These are phyloP conservation scores for Epinephelus fuscoguttatus DNA, from an alignment of 2,113 vertebrate genomes.

Conservation along the genomic window DNA sequence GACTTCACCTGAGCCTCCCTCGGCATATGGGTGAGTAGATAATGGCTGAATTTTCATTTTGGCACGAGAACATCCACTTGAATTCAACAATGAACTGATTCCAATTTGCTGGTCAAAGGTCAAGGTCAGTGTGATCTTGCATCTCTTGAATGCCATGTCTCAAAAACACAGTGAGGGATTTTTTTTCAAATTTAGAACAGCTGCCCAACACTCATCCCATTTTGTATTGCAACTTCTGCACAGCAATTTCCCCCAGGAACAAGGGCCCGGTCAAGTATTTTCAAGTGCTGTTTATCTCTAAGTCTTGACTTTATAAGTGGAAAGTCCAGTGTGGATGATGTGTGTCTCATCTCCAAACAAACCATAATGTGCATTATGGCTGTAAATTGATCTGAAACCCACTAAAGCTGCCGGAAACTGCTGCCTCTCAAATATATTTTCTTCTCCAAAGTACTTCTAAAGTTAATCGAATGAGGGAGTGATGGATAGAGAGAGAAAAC, in stretches of 20 bases:
- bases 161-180: too few relatives aligned
- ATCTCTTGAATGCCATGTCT: too few relatives aligned
- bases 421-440: constrained; percentile 39
- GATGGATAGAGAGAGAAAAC: constrained; percentile 7
- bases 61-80: too few relatives aligned
- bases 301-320: neutral
- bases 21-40: too few relatives aligned
- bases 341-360: constrained; percentile 32
- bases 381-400: constrained; percentile 43
- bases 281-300: neutral
- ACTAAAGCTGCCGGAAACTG: constrained; percentile 46
- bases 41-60: too few relatives aligned
- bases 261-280: neutral
- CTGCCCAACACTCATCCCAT: too few relatives aligned
- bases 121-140: too few relatives aligned
- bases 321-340: neutral
- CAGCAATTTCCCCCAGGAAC: neutral
- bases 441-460: constrained; percentile 16
- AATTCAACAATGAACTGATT: too few relatives aligned
- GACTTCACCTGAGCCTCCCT: too few relatives aligned
- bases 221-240: too few relatives aligned
- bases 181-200: too few relatives aligned
- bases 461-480: constrained; percentile 40
- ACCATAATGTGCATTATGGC: constrained; percentile 41
- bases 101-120: too few relatives aligned